Percentiles rank a stretch among this genome's conserved stretches.
These are phyloP conservation scores for Spinibarbus caldwelli DNA, from an alignment of 2,797 vertebrate genomes.

Conservation along the genomic window DNA sequence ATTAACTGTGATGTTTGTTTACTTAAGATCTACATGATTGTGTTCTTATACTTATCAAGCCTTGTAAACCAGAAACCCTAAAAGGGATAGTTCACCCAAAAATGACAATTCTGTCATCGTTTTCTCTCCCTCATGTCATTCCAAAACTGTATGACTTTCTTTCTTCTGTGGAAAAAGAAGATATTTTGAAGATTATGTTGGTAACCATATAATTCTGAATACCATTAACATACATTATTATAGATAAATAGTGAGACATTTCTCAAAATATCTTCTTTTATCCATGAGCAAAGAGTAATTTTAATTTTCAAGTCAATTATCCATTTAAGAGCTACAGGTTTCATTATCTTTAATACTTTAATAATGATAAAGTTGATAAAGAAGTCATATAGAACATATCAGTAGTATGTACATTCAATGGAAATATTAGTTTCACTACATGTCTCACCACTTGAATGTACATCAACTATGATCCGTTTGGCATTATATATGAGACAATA, in stretches of 20 bases:
- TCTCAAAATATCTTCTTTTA: neutral
- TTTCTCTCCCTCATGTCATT: neutral
- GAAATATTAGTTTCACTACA: neutral
- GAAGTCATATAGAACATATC: neutral
- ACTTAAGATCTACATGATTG: neutral
- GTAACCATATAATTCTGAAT: neutral
- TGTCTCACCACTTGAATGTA: neutral
- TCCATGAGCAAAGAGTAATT: too few species aligned
- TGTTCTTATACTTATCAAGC: neutral
- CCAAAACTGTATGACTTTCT: neutral
- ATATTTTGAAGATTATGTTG: neutral
- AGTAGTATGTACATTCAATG: neutral
- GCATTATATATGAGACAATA: too few species aligned
- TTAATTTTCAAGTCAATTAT: neutral
- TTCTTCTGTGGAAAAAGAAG: neutral
- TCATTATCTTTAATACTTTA: neutral
- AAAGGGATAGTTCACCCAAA: neutral
- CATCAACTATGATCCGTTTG: too few species aligned
- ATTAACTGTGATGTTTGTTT: neutral
- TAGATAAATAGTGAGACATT: neutral
- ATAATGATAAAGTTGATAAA: neutral
- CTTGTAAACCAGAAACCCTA: neutral
- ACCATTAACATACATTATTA: neutral
- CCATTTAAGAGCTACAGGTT: neutral
- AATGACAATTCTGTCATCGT: neutral